Evolutionary conservation across 1,140 invertebrate genomes (phyloP).

Genomic region (Carposina sasakii): DNA sequence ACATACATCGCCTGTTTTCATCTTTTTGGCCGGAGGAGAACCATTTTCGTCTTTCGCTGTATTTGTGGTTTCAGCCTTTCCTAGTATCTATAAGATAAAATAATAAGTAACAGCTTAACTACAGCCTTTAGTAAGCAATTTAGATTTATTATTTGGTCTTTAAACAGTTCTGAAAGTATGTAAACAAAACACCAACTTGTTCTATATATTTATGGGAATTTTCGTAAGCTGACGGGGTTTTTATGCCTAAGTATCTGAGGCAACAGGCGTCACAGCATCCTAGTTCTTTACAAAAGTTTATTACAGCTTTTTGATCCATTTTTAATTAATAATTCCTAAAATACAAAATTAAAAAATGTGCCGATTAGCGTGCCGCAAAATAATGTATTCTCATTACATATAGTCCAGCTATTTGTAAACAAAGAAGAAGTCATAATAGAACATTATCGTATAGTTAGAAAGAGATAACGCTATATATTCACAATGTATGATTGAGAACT

Average conservation of each 20-base stretch:
- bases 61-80: background rate
- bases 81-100: no score
- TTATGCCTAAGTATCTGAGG: constrained; percentile 48
- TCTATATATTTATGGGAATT: constrained; percentile 25
- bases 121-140: background rate
- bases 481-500: no score
- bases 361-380: no score
- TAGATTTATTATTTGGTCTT: background rate
- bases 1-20: constrained; percentile 41
- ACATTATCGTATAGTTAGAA: no score
- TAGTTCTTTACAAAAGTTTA: constrained; percentile 40
- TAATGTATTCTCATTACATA: no score
- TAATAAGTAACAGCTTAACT: background rate
- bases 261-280: constrained; percentile 54
- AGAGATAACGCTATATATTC: no score
- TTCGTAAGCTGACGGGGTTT: constrained; percentile 41
- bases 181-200: constrained; percentile 20
- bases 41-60: background rate
- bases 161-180: background rate
- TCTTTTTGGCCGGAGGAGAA: constrained; percentile 41
- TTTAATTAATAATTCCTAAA: constrained; percentile 2
- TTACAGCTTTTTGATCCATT: constrained; percentile 45
- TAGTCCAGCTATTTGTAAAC: no score
- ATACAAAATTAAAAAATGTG: no score
- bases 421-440: no score